Evolutionary conservation across 2,113 vertebrate species (phyloP).

Genomic region (Scomber scombrus): DNA sequence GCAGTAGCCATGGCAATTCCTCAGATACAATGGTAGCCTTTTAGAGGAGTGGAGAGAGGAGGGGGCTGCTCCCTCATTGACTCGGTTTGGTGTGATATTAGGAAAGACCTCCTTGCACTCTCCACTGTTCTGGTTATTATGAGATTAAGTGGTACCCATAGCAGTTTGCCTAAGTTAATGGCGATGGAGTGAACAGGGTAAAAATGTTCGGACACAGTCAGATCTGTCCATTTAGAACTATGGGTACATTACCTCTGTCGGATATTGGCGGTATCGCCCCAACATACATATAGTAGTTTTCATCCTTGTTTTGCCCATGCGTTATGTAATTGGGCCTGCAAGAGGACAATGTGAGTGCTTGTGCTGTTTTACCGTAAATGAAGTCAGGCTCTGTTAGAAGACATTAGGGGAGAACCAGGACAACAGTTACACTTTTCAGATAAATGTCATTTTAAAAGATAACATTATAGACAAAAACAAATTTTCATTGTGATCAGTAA

Average conservation of each 20-base stretch:
- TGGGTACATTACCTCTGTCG: not conserved
- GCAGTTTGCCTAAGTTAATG: conserved; percentile 43
- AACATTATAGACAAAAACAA: too few species aligned
- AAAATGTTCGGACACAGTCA: conserved; percentile 13
- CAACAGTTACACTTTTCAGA: too few species aligned
- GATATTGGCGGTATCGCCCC: not conserved
- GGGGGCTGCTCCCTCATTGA: conserved; percentile 52
- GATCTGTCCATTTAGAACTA: not conserved
- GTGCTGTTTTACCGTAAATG: conserved; percentile 21
- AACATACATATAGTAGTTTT: conserved; percentile 20
- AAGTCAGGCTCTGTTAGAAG: conserved; percentile 17
- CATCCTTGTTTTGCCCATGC: conserved; percentile 24
- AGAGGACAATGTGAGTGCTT: conserved; percentile 29
- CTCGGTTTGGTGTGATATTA: conserved; percentile 75
- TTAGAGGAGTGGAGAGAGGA: conserved; percentile 69
- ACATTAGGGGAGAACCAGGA: not conserved
- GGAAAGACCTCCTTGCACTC: conserved; percentile 73
- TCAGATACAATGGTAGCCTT: conserved; percentile 88
- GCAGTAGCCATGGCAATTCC: conserved; percentile 90
- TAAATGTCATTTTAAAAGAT: too few species aligned
- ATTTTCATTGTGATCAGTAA: too few species aligned
- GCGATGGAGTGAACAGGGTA: conserved; percentile 29
- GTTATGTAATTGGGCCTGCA: conserved; percentile 17
- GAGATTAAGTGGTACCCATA: conserved; percentile 65
- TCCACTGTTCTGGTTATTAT: conserved; percentile 72